A percentile compares a stretch with the other conserved stretches of the same genome.
Conservation (phyloP, 2,797 vertebrate genomes). For the Pelobates cultripes region DNA sequence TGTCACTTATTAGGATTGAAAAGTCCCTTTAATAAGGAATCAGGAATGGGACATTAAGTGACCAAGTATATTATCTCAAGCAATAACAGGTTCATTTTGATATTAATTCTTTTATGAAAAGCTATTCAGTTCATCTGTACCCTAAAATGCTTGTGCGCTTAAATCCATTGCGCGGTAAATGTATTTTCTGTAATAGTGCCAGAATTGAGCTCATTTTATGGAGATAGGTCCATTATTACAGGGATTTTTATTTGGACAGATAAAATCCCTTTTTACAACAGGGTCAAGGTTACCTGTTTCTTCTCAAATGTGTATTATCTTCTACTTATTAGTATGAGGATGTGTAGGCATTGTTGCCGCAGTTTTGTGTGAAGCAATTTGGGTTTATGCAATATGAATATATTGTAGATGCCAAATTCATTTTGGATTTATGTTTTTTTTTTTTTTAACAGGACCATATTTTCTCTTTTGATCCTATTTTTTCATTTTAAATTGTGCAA, state of each 20-base stretch:
- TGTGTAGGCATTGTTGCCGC: no score
- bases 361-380: no score
- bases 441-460: no score
- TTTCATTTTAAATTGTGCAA: no score
- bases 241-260: slow-evolving; percentile 35
- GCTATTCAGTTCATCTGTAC: slow-evolving; percentile 9
- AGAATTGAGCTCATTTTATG: slow-evolving; percentile 20
- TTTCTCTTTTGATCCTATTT: no score
- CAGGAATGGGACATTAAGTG: slow-evolving; percentile 17
- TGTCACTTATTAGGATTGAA: slow-evolving; percentile 12
- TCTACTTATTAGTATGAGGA: no score
- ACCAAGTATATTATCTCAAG: slow-evolving; percentile 16
- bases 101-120: slow-evolving; percentile 21
- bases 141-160: neutral
- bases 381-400: no score
- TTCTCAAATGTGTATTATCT: slow-evolving; percentile 14
- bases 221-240: slow-evolving; percentile 27
- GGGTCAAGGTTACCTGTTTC: slow-evolving; percentile 35
- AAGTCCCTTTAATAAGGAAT: slow-evolving; percentile 18
- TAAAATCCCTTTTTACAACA: slow-evolving; percentile 22
- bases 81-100: slow-evolving; percentile 11
- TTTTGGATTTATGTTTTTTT: no score
- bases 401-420: no score
- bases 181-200: slow-evolving; percentile 18
- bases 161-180: slow-evolving; percentile 22